Conservation (phyloP, 2,888 invertebrate species). For the Microdon myrmicae region DNA sequence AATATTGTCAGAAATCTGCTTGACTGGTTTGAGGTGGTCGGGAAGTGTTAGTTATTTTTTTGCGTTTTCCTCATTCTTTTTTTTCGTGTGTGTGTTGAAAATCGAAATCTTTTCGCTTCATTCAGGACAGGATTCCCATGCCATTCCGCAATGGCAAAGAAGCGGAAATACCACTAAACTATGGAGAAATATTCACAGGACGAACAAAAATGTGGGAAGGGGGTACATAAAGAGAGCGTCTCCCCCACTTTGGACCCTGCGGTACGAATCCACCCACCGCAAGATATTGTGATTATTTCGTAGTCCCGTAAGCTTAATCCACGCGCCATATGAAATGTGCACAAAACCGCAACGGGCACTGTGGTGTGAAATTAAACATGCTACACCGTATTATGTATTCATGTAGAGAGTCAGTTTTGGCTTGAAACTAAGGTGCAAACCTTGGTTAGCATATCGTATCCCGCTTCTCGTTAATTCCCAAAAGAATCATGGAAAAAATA, state of each 20-base stretch:
- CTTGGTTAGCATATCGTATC: slow-evolving; percentile 20
- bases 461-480: slow-evolving; percentile 42
- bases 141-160: slow-evolving; percentile 28
- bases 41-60: too few relatives aligned
- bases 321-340: slow-evolving; percentile 42
- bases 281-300: slow-evolving; percentile 46
- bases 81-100: too few relatives aligned
- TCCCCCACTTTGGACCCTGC: slow-evolving; percentile 5
- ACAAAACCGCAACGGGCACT: slow-evolving; percentile 50
- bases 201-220: slow-evolving; percentile 12
- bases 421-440: slow-evolving; percentile 5
- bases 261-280: not conserved
- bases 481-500: slow-evolving; percentile 37
- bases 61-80: too few relatives aligned
- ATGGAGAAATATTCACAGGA: slow-evolving; percentile 14
- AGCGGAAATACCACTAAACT: slow-evolving; percentile 45
- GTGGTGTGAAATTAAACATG: slow-evolving; percentile 53
- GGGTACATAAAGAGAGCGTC: slow-evolving; percentile 27
- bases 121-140: slow-evolving; percentile 36
- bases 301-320: slow-evolving; percentile 38
- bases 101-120: slow-evolving; percentile 34
- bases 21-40: too few relatives aligned
- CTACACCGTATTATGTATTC: slow-evolving; percentile 52
- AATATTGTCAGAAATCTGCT: too few relatives aligned
- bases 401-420: slow-evolving; percentile 33